Evolutionary conservation across 1,140 invertebrate species (phyloP).

Genomic region (Triops cancriformis): DNA sequence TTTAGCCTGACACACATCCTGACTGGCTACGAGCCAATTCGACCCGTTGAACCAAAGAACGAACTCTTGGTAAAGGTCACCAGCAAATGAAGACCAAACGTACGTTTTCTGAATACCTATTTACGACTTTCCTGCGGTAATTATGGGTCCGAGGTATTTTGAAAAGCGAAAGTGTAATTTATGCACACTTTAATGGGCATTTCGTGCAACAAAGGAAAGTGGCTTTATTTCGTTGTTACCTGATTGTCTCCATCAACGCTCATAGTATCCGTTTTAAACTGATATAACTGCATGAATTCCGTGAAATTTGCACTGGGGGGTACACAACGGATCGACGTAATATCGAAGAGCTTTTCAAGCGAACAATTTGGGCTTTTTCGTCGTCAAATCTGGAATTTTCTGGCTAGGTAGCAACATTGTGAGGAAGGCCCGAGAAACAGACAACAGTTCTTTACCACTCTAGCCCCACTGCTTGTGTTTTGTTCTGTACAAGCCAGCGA

Average conservation of each 20-base stretch:
- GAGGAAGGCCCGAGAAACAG: not conserved
- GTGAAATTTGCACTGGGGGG: not conserved
- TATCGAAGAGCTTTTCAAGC: not conserved
- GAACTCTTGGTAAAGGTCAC: not conserved
- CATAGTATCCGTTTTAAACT: conserved; percentile 5
- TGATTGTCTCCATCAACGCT: not conserved
- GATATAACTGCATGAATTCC: conserved; percentile 6
- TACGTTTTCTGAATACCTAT: too few relatives aligned
- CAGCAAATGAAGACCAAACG: too few relatives aligned
- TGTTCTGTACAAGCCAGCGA: not conserved
- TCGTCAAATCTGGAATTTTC: not conserved
- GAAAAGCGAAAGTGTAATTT: too few relatives aligned
- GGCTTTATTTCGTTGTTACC: not conserved
- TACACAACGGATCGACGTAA: not conserved
- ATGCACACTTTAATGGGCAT: too few relatives aligned
- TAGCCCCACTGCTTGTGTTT: not conserved
- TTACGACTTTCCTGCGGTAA: too few relatives aligned
- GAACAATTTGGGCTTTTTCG: not conserved
- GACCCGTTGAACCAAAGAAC: not conserved
- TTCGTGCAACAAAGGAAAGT: too few relatives aligned
- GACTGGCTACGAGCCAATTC: not conserved
- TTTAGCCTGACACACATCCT: conserved; percentile 5
- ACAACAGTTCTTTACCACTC: not conserved
- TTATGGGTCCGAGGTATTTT: too few relatives aligned
- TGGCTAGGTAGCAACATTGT: not conserved